Evolutionary conservation across 1,140 invertebrate species (phyloP), one percentile per base, ranked within the genome.

Genomic region (Diabrotica virgifera): DNA sequence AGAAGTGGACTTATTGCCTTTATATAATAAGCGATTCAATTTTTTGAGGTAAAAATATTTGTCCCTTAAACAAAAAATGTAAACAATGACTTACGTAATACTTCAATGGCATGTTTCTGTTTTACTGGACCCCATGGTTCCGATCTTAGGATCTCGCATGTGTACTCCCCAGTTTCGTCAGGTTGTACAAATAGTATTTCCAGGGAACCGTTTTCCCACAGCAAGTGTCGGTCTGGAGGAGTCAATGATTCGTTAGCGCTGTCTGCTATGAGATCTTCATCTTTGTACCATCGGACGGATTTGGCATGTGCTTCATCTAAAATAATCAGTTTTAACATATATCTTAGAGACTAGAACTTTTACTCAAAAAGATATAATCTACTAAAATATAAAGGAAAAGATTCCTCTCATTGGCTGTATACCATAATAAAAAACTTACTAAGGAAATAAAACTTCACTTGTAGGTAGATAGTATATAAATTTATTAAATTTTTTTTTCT

Each of bases 41-140:
- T 50, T 50, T 50, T 50, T 50, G n/a, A 50, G 46, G 46, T 7
- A 50, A 8, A n/a, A n/a, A n/a, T n/a, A n/a, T n/a, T 24, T 24
- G 24, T 24, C 24, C 1, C 4, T 24, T 24, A 24, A 24, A 24
- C 24, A 24, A 4, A 24, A 24, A 2, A 24, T 24, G 4, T 5
- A 4, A 0, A 55, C 2, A 50, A 53, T 50, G 6, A 59, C 87
- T 86, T 80, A 90, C 89, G 87, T 75, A 90, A 83, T 37, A 93
- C 90, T 84, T 90, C 85, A 64, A 93, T 90, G 38, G 86, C 82
- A 74, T 92, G 89, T 36, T 84, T 80, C 77, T 91, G 90, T 58
- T 82, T 83, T 7, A 89, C 84, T 51, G 82, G 75, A n/a, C 81
- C 80, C 84, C 83, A 85, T 12, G 84, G 81, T 50, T 80, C 77